Evolutionary conservation across 2,888 invertebrate species (phyloP).

Genomic region (Pseudococcus viburni): DNA sequence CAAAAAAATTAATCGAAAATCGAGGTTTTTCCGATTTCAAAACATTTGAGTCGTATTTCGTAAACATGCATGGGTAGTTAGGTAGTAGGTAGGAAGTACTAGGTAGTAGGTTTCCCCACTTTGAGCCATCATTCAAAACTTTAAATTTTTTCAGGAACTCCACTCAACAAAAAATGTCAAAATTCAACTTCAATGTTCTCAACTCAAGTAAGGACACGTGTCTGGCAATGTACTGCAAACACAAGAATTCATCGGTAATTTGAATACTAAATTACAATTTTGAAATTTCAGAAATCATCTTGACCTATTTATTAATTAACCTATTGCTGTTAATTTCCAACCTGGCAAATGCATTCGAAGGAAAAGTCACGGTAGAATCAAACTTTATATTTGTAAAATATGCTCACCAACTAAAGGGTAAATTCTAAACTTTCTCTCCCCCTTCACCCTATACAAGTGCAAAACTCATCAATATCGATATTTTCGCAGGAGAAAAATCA

Average conservation of each 20-base stretch:
- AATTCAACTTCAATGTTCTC: background rate
- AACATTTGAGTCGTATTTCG: no score
- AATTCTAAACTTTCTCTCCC: background rate
- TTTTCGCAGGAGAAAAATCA: background rate
- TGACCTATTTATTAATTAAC: background rate
- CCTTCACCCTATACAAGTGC: background rate
- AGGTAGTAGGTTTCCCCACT: no score
- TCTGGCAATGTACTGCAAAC: no score
- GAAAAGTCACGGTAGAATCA: background rate
- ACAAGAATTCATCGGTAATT: no score
- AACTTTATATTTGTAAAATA: conserved; percentile 48
- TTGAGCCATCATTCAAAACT: no score
- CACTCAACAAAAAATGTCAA: background rate
- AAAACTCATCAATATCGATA: background rate
- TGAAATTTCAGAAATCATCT: background rate
- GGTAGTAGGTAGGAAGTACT: no score
- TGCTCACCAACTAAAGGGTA: conserved; percentile 30
- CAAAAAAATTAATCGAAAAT: no score
- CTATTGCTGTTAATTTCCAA: background rate
- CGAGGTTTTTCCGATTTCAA: no score
- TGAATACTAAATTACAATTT: no score
- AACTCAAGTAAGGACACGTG: background rate
- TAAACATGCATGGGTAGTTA: no score
- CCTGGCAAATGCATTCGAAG: background rate
- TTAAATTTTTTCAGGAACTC: no score